These are phyloP conservation scores for Tortrix viridana DNA, from an alignment of 2,888 invertebrate genomes.

Conservation along the genomic window DNA sequence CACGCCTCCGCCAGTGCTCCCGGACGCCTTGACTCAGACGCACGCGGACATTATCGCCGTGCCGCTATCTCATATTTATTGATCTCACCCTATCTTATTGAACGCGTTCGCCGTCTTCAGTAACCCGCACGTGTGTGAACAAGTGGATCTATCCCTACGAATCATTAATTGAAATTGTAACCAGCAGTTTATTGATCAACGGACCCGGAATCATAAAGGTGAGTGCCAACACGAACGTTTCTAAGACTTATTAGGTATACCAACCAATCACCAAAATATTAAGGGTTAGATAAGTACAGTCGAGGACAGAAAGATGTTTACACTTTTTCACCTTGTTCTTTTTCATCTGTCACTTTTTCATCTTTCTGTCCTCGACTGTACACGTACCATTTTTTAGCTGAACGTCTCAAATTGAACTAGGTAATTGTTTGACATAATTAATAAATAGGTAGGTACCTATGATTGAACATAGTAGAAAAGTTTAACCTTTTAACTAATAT, in stretches of 20 bases:
- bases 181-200: constrained; percentile 9
- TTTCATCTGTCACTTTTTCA: too few species aligned
- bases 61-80: constrained; percentile 40
- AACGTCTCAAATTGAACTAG: too few species aligned
- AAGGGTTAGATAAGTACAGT: too few species aligned
- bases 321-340: too few species aligned
- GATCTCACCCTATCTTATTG: constrained; percentile 23
- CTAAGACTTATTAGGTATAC: neutral
- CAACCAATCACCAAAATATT: too few species aligned
- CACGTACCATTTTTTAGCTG: too few species aligned
- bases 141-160: constrained; percentile 20
- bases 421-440: too few species aligned
- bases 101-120: constrained; percentile 9
- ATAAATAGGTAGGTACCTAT: too few species aligned
- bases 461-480: too few species aligned
- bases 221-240: constrained; percentile 6
- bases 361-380: too few species aligned
- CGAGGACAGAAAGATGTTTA: too few species aligned
- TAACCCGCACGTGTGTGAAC: constrained; percentile 30
- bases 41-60: constrained; percentile 53
- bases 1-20: constrained; percentile 55
- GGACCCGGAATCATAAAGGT: constrained; percentile 22
- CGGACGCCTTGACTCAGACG: constrained; percentile 55
- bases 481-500: too few species aligned
- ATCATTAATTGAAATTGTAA: neutral